These are phyloP conservation scores for Myotis vivesi DNA, from an alignment of 2,797 vertebrate genomes.

Conservation along the genomic window DNA sequence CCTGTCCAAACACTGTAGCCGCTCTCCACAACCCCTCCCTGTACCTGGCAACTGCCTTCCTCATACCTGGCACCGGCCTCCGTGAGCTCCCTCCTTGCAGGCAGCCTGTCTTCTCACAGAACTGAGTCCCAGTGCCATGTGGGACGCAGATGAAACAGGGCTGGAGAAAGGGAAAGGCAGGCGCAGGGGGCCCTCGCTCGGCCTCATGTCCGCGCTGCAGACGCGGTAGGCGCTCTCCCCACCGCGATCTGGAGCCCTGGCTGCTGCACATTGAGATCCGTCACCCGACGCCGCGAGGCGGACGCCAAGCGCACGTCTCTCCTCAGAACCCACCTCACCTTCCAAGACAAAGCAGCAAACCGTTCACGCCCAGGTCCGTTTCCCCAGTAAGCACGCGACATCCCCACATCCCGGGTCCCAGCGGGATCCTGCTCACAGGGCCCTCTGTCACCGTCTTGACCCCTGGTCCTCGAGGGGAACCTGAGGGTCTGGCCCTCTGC, in stretches of 20 bases:
- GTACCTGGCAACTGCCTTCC: not conserved
- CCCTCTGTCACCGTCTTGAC: not conserved
- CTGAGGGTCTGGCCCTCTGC: not conserved
- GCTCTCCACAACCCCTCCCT: rapidly evolving
- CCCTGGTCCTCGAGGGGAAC: rapidly evolving
- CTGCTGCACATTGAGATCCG: rapidly evolving
- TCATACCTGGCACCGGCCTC: not conserved
- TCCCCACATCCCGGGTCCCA: not conserved
- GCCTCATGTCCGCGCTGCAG: rapidly evolving
- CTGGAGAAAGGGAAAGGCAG: not conserved
- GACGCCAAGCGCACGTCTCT: rapidly evolving
- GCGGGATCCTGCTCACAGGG: rapidly evolving
- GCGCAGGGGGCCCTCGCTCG: rapidly evolving
- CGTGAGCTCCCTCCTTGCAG: not conserved
- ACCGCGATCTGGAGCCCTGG: not conserved
- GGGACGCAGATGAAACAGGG: not conserved
- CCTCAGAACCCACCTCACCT: not conserved
- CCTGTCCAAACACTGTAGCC: too few species aligned
- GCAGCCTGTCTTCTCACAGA: rapidly evolving
- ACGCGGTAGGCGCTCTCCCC: not conserved
- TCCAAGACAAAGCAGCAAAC: not conserved
- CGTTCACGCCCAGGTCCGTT: rapidly evolving
- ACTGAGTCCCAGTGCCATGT: not conserved
- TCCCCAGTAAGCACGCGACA: not conserved
- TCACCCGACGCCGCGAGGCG: not conserved